Base-by-base conservation (phyloP, 2,888 invertebrate species). In the Melolontha melolontha region DNA sequence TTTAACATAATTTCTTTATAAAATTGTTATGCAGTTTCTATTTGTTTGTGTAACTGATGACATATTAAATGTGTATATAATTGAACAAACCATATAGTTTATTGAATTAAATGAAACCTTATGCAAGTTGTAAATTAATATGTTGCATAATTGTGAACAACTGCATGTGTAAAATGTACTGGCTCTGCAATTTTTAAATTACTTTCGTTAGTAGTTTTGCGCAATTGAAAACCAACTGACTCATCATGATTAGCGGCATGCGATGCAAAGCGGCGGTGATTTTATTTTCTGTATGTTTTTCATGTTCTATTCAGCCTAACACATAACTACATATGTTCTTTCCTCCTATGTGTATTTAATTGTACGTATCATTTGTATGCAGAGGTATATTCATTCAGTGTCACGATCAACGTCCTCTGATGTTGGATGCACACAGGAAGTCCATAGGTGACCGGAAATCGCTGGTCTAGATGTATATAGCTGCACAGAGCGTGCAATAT, bases 361-460 rank as follows among this genome's bases (percentile, higher is more conserved):
- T 57, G 27, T 29, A 57, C 57, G 12, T 51, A 14, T 34, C 7
- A 34, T 34, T 34, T 10, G 34, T 34, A 34, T 34, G 34, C 6
- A 34, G 34, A 6, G 34, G 7, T 22, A 22, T 44, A 62, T 50
- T 51, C 57, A 66, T 41, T 59, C 66, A 66, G 50, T 66, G 66
- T 66, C 66, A 66, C 66, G 66, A 66, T 59, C 66, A 66, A 66
- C 66, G 57, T 54, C 57, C 66, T 55, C 57, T 40, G 59, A 47
- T 12, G 59, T 27, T 62, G 29, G 12, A 34, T 42, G 44, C 44
- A 16, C 41, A 27, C 55, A 57, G 66, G 66, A 66, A 66, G 57
- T 66, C 66, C 55, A 57, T 47, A 66, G 57, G 50, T 71, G 72
- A 72, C 72, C 72, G 72, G 72, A 72, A 67, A 66, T 42, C 47